Percentiles rank a stretch among this genome's conserved stretches.
These are phyloP conservation scores for Oplegnathus fasciatus DNA, from an alignment of 2,113 vertebrate genomes.

Conservation along the genomic window DNA sequence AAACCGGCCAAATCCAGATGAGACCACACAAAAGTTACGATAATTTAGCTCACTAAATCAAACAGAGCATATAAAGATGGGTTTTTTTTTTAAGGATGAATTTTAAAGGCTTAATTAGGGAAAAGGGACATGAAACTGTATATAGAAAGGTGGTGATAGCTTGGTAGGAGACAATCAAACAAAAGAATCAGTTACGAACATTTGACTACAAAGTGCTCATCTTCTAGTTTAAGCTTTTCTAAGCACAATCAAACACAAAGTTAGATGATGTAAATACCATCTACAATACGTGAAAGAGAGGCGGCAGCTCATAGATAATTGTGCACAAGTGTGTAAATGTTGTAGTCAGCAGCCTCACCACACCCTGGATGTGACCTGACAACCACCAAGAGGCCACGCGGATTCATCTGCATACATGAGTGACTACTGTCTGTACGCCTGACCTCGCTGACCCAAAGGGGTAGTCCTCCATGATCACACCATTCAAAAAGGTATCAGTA, in stretches of 20 bases:
- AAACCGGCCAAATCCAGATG: not conserved
- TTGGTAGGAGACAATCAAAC: not conserved
- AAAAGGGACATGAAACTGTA: not conserved
- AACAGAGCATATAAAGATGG: not conserved
- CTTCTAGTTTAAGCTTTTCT: not conserved
- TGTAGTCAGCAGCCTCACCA: not conserved
- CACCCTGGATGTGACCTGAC: not conserved
- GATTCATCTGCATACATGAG: not conserved
- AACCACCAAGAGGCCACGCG: not conserved
- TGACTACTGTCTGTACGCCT: not conserved
- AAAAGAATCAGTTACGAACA: not conserved
- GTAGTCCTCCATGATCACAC: not conserved
- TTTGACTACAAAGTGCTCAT: not conserved
- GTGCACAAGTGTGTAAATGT: not conserved
- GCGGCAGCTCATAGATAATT: not conserved
- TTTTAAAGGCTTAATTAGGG: not conserved
- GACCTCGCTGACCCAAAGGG: conserved; percentile 10
- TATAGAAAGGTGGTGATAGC: not conserved
- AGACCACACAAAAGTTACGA: not conserved
- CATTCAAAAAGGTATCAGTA: not conserved
- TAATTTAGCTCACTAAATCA: conserved; percentile 2
- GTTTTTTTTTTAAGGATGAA: not conserved
- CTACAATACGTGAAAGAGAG: not conserved
- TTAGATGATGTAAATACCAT: not conserved
- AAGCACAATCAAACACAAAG: not conserved